Evolutionary conservation across 2,797 vertebrate genomes (phyloP).

Genomic region (Streptopelia turtur): DNA sequence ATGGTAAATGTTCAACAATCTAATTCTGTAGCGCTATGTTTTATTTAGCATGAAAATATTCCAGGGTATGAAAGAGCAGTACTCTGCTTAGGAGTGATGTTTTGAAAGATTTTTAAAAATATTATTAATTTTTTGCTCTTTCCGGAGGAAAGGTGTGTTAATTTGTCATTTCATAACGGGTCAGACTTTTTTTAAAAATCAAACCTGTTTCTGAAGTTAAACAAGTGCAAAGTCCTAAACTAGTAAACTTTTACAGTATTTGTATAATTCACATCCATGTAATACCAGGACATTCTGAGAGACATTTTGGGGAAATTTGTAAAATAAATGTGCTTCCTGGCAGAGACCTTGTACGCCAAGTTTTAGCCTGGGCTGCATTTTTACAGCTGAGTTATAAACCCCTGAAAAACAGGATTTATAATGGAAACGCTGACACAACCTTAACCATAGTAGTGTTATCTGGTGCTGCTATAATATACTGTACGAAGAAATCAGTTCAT

Average conservation of each 20-base stretch:
- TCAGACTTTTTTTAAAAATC: not conserved
- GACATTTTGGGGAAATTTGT: slow-evolving; percentile 12
- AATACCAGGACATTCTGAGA: not conserved
- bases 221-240: not conserved
- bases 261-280: not conserved
- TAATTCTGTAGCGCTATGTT: slow-evolving; percentile 20
- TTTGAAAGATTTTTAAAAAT: not conserved
- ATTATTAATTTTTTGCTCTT: not conserved
- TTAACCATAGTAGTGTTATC: slow-evolving; percentile 52
- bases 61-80: not conserved
- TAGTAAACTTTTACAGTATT: slow-evolving; percentile 1
- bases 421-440: slow-evolving; percentile 65
- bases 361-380: slow-evolving; percentile 73
- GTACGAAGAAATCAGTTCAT: slow-evolving; percentile 75
- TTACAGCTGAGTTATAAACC: slow-evolving; percentile 76
- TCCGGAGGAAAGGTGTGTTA: not conserved
- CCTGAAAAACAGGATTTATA: slow-evolving; percentile 75
- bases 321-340: slow-evolving; percentile 55
- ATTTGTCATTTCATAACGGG: not conserved
- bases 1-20: slow-evolving; percentile 17
- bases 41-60: slow-evolving; percentile 62
- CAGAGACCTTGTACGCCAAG: slow-evolving; percentile 63
- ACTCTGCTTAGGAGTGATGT: fast-evolving
- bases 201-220: not conserved
- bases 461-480: slow-evolving; percentile 73